These are phyloP conservation scores for Holacanthus passer DNA, from an alignment of 2,113 vertebrate species.

Conservation along the genomic window DNA sequence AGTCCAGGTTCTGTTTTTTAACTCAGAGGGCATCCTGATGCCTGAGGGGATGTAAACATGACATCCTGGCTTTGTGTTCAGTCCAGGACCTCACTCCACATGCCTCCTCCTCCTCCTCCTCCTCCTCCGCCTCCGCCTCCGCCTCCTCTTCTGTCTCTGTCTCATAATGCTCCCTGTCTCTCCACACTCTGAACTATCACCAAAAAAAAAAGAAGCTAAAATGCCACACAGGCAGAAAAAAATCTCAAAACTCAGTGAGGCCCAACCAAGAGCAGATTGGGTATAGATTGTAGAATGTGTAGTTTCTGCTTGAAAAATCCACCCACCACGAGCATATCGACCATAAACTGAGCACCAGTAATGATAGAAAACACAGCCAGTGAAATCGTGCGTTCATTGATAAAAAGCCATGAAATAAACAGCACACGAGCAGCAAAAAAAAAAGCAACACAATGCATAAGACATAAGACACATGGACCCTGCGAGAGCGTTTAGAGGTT, in stretches of 20 bases:
- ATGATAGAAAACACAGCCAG: slow-evolving; percentile 36
- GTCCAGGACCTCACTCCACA: background rate
- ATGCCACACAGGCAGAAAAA: slow-evolving; percentile 13
- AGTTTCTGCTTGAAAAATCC: slow-evolving; percentile 45
- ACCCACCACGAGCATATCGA: slow-evolving; percentile 19
- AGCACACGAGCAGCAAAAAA: background rate
- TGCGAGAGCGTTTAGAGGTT: slow-evolving; percentile 22
- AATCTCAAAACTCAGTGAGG: slow-evolving; percentile 36
- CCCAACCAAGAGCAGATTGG: slow-evolving; percentile 52
- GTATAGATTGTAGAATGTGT: slow-evolving; percentile 45
- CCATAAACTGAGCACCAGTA: slow-evolving; percentile 27
- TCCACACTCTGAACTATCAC: slow-evolving; percentile 15
- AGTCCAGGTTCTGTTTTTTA: slow-evolving; percentile 28
- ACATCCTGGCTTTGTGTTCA: slow-evolving; percentile 17
- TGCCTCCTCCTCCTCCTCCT: background rate
- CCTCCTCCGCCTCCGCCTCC: background rate
- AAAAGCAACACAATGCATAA: slow-evolving; percentile 1
- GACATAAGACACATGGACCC: slow-evolving; percentile 22
- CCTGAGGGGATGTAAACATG: slow-evolving; percentile 46
- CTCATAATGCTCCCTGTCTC: slow-evolving; percentile 13
- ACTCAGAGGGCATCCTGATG: slow-evolving; percentile 23
- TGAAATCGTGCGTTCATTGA: slow-evolving; percentile 32
- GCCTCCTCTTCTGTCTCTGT: background rate
- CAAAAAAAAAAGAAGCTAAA: slow-evolving; percentile 16
- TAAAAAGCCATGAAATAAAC: slow-evolving; percentile 44